These are phyloP conservation scores for Cryptoprocta ferox DNA, from an alignment of 2,797 vertebrate species.

Conservation along the genomic window DNA sequence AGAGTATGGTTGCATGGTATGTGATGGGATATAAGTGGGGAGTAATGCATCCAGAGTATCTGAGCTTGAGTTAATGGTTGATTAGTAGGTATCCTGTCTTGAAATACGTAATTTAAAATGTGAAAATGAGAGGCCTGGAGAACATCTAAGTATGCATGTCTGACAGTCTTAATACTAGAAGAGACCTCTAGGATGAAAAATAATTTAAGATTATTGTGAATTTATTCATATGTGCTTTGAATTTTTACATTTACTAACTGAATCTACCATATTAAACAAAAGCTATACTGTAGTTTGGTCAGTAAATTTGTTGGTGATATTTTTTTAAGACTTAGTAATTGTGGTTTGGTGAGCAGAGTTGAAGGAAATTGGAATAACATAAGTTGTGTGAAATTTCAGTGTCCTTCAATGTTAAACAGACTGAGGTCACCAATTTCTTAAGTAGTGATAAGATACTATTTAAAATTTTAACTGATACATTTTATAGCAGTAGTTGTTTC, in stretches of 20 bases:
- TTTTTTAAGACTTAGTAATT: background rate
- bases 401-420: background rate
- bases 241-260: conserved; percentile 33
- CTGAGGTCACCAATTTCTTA: background rate
- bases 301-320: background rate
- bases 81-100: background rate
- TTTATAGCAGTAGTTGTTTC: conserved; percentile 26
- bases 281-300: background rate
- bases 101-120: conserved; percentile 37
- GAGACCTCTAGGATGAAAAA: background rate
- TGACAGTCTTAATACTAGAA: background rate
- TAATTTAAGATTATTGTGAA: conserved; percentile 44
- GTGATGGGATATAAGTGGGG: background rate
- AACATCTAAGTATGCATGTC: background rate
- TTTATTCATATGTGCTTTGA: conserved; percentile 33
- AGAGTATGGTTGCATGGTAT: background rate
- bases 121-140: background rate
- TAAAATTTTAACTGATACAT: background rate
- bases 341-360: background rate
- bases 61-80: background rate
- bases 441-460: conserved; percentile 10
- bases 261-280: conserved; percentile 29
- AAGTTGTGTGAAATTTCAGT: background rate
- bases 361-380: conserved; percentile 41
- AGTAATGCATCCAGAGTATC: background rate